Base-by-base conservation (phyloP, 2,888 invertebrate species). In the Cheilosia soror region DNA sequence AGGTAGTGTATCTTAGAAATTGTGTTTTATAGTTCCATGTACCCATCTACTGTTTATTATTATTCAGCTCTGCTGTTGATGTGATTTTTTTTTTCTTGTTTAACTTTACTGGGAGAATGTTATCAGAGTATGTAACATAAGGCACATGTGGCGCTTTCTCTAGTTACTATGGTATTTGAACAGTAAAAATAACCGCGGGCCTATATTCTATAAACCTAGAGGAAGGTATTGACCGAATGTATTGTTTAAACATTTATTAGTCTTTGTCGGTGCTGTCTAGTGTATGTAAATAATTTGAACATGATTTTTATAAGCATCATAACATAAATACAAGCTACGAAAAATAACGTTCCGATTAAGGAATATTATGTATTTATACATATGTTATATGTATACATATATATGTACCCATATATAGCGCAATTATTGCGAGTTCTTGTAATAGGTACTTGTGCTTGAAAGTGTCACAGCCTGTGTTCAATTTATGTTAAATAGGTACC, bases 1-100 rank as follows among this genome's bases (percentile, higher is more conserved):
- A 72, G 82, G 55, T n/a, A n/a, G n/a, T 72, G 62, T 72, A 78
- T 62, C 78, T 62, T 66, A 57, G 62, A 66, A 55, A 78, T 66
- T 60, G 42, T 69, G 49, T 71, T 81, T 25, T 53, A 51, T 58
- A 42, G 49, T 58, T 69, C 37, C 27, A 29, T 81, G 62, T 63
- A 42, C 37, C 37, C 11, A 42, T 11, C 37, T 11, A 37, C 40
- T 31, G 68, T 65, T 63, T 65, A 79, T 79, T 72, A 65, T 79
- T 71, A 72, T 72, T 78, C 37, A 57, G 57, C 57, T 71, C 57
- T 57, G 40, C 31, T 76, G 66, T 27, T n/a, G 55, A 40, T 53
- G 37, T 29, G 4, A 11, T 51, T 33, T 58, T 60, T 27, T 27
- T 31, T 49, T 33, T 66, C 51, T 33, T 57, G n/a, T 40, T n/a